Percentiles rank a stretch among this genome's conserved stretches.
Conservation (phyloP, 2,113 vertebrate species). For the Syngnathus typhle region DNA sequence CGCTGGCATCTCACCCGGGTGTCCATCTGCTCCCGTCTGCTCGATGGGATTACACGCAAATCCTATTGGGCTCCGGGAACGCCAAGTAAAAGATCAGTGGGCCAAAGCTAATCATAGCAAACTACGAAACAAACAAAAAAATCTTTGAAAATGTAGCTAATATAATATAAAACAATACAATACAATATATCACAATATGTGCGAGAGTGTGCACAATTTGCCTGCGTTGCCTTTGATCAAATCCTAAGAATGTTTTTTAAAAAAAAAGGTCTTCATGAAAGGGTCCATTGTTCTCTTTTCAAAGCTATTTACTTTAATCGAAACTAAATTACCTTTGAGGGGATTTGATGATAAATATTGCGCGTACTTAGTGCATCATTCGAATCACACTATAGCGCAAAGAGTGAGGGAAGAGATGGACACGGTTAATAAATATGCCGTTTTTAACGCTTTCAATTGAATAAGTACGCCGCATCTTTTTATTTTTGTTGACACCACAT, state of each 20-base stretch:
- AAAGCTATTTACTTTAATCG: background rate
- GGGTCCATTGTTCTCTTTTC: background rate
- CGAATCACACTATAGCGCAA: constrained; percentile 18
- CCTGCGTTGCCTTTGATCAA: background rate
- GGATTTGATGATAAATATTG: constrained; percentile 2
- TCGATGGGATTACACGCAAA: constrained; percentile 65
- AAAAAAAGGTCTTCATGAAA: background rate
- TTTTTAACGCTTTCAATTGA: no score
- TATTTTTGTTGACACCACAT: no score
- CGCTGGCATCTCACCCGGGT: constrained; percentile 60
- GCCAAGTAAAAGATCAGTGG: constrained; percentile 56
- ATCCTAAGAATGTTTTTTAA: background rate
- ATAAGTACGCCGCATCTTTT: no score
- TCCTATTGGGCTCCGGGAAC: constrained; percentile 58
- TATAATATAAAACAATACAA: no score
- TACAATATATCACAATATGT: no score
- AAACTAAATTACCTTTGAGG: constrained; percentile 1
- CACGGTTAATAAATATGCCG: no score
- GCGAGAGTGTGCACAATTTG: background rate
- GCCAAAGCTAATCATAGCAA: constrained; percentile 55
- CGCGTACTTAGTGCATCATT: constrained; percentile 13
- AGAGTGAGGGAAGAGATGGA: background rate
- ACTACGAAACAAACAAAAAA: background rate
- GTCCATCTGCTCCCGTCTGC: constrained; percentile 63
- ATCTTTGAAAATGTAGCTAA: no score